Conservation (phyloP, 2,888 invertebrate genomes). For the Volucella bombylans region DNA sequence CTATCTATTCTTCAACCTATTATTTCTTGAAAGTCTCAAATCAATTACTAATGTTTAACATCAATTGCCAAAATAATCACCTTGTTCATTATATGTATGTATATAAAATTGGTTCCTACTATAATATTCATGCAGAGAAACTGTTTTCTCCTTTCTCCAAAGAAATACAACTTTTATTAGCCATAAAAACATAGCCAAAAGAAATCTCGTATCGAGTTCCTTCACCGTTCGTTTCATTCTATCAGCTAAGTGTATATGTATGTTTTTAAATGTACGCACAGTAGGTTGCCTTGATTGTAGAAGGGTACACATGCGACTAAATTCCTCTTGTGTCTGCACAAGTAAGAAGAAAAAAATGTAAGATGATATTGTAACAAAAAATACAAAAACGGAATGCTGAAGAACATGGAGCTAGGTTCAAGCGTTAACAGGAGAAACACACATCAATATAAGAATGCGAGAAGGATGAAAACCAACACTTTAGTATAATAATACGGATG, state of each 20-base stretch:
- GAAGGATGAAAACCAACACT: constrained; percentile 16
- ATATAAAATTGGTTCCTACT: constrained; percentile 8
- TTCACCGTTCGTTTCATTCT: constrained; percentile 62
- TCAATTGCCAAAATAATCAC: constrained; percentile 47
- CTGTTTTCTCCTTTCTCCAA: constrained; percentile 29
- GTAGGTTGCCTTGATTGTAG: neutral
- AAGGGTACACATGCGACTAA: constrained; percentile 2
- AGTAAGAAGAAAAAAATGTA: constrained; percentile 31
- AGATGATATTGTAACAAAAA: constrained; percentile 34
- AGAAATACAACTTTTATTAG: constrained; percentile 53
- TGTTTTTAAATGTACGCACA: no score
- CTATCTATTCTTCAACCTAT: no score
- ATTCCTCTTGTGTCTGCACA: constrained; percentile 2
- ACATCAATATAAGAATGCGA: constrained; percentile 31
- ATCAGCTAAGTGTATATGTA: constrained; percentile 27
- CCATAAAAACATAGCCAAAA: constrained; percentile 45
- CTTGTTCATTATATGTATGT: no score
- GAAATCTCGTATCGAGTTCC: constrained; percentile 30
- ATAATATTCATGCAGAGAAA: constrained; percentile 4
- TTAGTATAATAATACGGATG: constrained; percentile 25
- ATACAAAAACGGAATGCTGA: constrained; percentile 8
- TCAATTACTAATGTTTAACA: constrained; percentile 39
- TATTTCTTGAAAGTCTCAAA: constrained; percentile 14
- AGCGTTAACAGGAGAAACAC: constrained; percentile 33
- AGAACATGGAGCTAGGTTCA: constrained; percentile 8